Conservation (phyloP, 2,113 vertebrate genomes). For the Loxodonta africana region DNA sequence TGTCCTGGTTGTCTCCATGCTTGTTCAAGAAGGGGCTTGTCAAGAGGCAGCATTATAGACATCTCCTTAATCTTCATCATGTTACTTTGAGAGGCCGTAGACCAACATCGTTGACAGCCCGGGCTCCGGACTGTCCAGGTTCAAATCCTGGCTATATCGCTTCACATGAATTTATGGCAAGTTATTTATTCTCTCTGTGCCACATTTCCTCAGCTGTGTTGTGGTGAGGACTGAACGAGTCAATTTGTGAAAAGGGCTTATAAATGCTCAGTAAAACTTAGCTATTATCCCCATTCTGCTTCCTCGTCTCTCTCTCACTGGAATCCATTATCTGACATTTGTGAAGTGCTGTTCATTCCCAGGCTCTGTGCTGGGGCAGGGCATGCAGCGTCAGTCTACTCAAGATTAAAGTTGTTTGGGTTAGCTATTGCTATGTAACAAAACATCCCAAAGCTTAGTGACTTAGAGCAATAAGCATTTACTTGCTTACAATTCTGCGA, state of each 20-base stretch:
- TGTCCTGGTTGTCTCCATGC: neutral
- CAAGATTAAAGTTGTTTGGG: neutral
- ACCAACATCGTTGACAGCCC: neutral
- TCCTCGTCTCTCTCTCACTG: neutral
- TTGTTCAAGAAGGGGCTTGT: neutral
- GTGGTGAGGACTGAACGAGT: too few species aligned
- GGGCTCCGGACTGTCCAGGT: too few species aligned
- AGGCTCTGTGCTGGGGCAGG: too few species aligned
- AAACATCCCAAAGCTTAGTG: neutral
- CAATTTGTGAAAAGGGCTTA: neutral
- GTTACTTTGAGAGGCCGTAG: neutral
- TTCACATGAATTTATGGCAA: neutral
- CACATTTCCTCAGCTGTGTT: neutral
- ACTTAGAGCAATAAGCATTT: neutral
- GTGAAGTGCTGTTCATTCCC: neutral
- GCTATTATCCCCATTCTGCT: neutral
- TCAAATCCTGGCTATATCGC: neutral
- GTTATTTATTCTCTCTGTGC: neutral
- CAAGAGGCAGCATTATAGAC: neutral
- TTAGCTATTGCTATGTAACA: neutral
- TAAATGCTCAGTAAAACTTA: neutral
- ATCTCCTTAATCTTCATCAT: neutral
- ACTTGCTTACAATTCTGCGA: neutral
- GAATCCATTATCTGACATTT: accelerated
- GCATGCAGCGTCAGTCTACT: neutral